phyloP scores from a whole-genome alignment of 2,113 vertebrate genomes.

The Geococcyx californianus region DNA sequence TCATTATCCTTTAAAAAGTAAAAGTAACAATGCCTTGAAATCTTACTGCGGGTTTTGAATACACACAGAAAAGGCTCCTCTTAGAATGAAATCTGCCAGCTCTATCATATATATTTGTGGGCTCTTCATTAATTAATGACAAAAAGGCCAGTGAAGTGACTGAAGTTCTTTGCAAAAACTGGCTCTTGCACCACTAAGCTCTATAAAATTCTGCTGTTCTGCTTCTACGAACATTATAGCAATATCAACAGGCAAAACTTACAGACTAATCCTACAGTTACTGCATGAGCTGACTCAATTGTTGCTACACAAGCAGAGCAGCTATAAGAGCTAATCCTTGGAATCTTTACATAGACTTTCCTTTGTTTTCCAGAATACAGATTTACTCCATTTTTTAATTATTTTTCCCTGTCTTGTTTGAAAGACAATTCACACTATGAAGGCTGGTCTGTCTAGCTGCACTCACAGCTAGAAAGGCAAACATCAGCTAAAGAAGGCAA shows the following conservation, averaged over 20 bases:
- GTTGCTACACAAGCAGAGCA: not conserved
- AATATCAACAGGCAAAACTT: not conserved
- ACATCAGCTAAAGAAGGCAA: not conserved
- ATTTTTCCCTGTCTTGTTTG: not conserved
- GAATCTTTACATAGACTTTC: not conserved
- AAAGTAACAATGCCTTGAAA: not conserved
- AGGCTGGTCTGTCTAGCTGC: not conserved
- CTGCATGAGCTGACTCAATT: not conserved
- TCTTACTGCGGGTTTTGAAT: not conserved
- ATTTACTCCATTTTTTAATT: not conserved
- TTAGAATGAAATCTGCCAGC: fast-evolving
- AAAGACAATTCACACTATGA: not conserved
- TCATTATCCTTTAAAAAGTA: not conserved
- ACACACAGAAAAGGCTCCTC: not conserved
- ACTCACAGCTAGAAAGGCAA: not conserved
- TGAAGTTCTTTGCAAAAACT: not conserved
- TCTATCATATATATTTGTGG: not conserved
- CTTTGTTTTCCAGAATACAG: not conserved
- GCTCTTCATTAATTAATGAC: not conserved
- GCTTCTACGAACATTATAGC: not conserved
- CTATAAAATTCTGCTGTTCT: not conserved
- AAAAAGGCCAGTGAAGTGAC: not conserved
- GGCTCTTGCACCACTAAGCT: not conserved
- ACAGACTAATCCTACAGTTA: not conserved
- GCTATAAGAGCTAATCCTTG: not conserved